phyloP scores from a whole-genome alignment of 2,888 invertebrate species.

The Syritta pipiens region DNA sequence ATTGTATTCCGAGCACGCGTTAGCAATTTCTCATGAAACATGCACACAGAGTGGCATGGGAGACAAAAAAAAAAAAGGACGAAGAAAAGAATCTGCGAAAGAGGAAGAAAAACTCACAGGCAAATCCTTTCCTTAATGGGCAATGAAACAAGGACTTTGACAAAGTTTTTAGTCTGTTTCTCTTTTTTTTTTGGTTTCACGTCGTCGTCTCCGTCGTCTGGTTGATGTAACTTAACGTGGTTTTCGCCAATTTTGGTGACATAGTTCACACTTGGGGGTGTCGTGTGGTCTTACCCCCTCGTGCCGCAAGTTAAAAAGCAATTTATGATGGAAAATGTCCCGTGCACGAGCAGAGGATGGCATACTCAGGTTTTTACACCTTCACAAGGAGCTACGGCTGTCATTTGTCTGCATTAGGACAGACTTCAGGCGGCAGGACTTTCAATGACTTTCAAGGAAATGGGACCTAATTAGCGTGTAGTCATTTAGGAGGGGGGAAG shows the following conservation, averaged over 20 bases:
- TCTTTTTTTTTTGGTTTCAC: background rate
- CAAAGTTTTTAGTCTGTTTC: slow-evolving; percentile 49
- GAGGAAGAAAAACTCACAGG: slow-evolving; percentile 57
- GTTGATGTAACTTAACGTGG: slow-evolving; percentile 16
- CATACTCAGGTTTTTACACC: slow-evolving; percentile 1
- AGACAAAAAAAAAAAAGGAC: slow-evolving; percentile 3
- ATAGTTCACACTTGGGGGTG: slow-evolving; percentile 47
- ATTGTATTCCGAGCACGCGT: slow-evolving; percentile 76
- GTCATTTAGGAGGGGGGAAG: slow-evolving; percentile 24
- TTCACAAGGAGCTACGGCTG: slow-evolving; percentile 32
- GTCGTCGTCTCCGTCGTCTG: slow-evolving; percentile 3
- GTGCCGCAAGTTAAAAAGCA: slow-evolving; percentile 53
- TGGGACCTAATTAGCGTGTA: slow-evolving; percentile 58
- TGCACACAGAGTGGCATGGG: slow-evolving; percentile 44
- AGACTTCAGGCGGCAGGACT: slow-evolving; percentile 1
- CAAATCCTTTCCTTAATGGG: slow-evolving; percentile 69
- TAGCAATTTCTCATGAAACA: slow-evolving; percentile 79
- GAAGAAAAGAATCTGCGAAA: slow-evolving; percentile 20
- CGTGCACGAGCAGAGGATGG: background rate
- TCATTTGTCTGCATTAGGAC: slow-evolving; percentile 44
- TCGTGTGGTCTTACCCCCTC: background rate
- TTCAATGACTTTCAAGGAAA: slow-evolving; percentile 4
- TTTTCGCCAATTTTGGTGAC: slow-evolving; percentile 51
- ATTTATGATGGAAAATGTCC: slow-evolving; percentile 58
- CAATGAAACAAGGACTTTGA: slow-evolving; percentile 68